phyloP scores from a whole-genome alignment of 1,140 invertebrate species.

The Lepeophtheirus salmonis region DNA sequence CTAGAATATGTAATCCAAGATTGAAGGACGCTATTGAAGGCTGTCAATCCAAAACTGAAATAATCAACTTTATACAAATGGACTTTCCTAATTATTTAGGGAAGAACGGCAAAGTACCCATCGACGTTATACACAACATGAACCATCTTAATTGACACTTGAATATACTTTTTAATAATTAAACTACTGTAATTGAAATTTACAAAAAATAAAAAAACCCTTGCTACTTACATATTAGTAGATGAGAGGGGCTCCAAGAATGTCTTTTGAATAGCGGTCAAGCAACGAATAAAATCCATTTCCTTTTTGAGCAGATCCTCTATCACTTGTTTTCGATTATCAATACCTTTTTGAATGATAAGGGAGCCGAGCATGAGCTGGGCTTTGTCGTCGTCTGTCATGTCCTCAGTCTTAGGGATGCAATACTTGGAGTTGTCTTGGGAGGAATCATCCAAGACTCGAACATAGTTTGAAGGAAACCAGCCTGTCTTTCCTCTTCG shows the following conservation, averaged over 20 bases:
- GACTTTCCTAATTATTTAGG: not conserved
- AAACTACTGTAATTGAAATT: no score
- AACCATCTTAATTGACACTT: not conserved
- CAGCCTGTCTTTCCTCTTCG: constrained; percentile 75
- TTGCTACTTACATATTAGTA: constrained; percentile 5
- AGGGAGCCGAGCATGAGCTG: not conserved
- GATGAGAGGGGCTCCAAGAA: constrained; percentile 8
- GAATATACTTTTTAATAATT: no score
- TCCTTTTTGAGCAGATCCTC: constrained; percentile 17
- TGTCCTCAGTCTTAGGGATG: not conserved
- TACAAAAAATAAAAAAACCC: not conserved
- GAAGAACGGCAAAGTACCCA: not conserved
- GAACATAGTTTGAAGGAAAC: constrained; percentile 96
- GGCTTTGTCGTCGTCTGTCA: not conserved
- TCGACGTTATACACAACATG: not conserved
- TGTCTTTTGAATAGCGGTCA: not conserved
- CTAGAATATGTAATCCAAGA: not conserved
- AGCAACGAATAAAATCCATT: constrained; percentile 12
- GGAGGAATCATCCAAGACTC: constrained; percentile 27
- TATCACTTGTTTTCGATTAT: constrained; percentile 16
- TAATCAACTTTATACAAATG: constrained; percentile 4
- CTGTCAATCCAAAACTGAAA: constrained; percentile 1
- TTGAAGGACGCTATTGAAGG: not conserved
- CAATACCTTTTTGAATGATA: not conserved
- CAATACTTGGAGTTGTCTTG: constrained; percentile 19